Base-by-base conservation (phyloP, 2,888 invertebrate species). In the Yponomeuta malinellus region DNA sequence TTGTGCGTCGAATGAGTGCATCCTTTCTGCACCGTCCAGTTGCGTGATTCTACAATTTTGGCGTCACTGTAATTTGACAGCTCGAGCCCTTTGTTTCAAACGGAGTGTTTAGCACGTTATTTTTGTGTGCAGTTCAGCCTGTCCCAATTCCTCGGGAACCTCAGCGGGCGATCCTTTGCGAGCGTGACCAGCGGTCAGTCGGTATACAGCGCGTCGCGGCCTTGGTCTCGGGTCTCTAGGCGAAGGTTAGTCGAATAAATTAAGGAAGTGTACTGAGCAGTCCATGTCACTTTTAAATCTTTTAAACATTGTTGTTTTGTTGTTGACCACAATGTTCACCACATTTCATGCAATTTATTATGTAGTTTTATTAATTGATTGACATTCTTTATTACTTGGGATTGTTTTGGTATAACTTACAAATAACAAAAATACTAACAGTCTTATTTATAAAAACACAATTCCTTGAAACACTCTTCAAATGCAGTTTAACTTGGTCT, bases 201-300 rank as follows among this genome's bases (percentile, higher is more conserved):
- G 48, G 93, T 91, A 73, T 93, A 91, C 83, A 94, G 94, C 84
- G 90, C 93, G 82, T 93, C 93, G 76, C 93, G 94, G 81, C 94
- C 95, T 82, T 95, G 94, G 94, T 95, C 94, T 79, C 93, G 94
- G 78, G 89, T 93, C 78, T 95, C 94, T 78, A 87, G 94, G 80
- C 93, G 93, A 91, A 94, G 95, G 95, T 95, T 85, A 89, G 88
- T 85, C 75, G 69, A 72, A 73, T 76, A 71, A 74, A 79, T 74
- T 77, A 74, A 74, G 52, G 31, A 64, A 29, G 64, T 76, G 73
- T 79, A 76, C 78, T 78, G 76, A 77, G 78, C 79, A 79, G 78
- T 31, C 2, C 64, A 23, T 64, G 31, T 64, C 29, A 31, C 29
- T 29, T 10, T 63, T 63, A 4, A 15, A 63, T 63, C 63, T 43